phyloP scores from a whole-genome alignment of 2,888 invertebrate species.

The Rhingia rostrata region DNA sequence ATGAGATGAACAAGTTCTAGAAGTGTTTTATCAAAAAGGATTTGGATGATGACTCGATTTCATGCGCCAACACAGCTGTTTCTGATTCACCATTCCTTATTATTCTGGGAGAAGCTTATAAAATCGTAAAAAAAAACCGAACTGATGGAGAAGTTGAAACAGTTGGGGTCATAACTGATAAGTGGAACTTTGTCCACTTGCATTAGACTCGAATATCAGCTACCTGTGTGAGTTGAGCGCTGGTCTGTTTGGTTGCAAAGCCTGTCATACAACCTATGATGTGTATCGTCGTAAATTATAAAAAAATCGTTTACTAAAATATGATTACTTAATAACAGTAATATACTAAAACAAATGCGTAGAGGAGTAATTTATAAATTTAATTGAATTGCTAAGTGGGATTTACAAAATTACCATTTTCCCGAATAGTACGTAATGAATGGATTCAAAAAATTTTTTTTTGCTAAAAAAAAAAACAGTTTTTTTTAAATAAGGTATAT shows the following conservation, averaged over 20 bases:
- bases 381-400: too few species aligned
- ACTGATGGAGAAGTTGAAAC: conserved; percentile 84
- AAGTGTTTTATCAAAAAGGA: conserved; percentile 86
- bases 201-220: conserved; percentile 82
- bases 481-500: too few species aligned
- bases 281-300: conserved; percentile 25
- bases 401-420: too few species aligned
- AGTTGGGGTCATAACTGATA: conserved; percentile 87
- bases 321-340: conserved; percentile 31
- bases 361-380: too few species aligned
- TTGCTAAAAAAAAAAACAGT: too few species aligned
- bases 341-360: not conserved
- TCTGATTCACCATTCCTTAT: conserved; percentile 87
- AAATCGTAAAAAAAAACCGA: conserved; percentile 85
- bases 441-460: too few species aligned
- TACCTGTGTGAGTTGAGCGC: not conserved
- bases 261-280: too few species aligned
- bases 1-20: conserved; percentile 92
- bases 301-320: not conserved
- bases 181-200: conserved; percentile 90
- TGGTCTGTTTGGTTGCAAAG: conserved; percentile 9
- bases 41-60: conserved; percentile 86
- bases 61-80: conserved; percentile 87
- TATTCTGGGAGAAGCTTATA: conserved; percentile 86
- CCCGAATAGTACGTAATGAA: too few species aligned